Evolutionary conservation across 1,140 invertebrate genomes (phyloP).

Genomic region (Fopius arisanus): DNA sequence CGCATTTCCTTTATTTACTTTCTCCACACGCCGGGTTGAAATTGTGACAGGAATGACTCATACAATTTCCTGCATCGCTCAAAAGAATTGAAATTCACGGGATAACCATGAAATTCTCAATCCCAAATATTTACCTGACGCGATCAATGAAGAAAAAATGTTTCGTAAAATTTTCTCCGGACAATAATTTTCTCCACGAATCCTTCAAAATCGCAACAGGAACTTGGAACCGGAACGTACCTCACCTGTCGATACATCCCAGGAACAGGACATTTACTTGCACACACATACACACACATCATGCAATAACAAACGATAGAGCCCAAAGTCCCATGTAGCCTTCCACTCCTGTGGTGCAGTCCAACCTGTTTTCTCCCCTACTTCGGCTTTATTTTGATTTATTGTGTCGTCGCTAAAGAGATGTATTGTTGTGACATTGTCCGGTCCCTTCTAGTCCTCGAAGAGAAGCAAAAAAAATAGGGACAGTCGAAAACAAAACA

Average conservation of each 20-base stretch:
- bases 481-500: conserved; percentile 23
- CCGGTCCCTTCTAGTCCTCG: conserved; percentile 31
- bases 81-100: background rate
- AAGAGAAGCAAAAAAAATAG: conserved; percentile 15
- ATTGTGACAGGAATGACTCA: too few relatives aligned
- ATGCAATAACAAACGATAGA: conserved; percentile 10
- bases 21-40: too few relatives aligned
- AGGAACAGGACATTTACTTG: conserved; percentile 13
- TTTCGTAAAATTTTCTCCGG: too few relatives aligned
- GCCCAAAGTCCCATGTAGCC: conserved; percentile 7
- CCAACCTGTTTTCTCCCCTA: conserved; percentile 55
- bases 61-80: background rate
- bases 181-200: too few relatives aligned
- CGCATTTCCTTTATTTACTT: too few relatives aligned
- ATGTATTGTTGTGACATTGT: conserved; percentile 59
- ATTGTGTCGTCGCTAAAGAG: conserved; percentile 59
- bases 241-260: conserved; percentile 21
- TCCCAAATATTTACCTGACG: too few relatives aligned
- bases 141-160: too few relatives aligned
- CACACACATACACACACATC: background rate
- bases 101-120: too few relatives aligned
- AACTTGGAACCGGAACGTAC: background rate
- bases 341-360: conserved; percentile 2
- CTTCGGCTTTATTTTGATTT: conserved; percentile 57
- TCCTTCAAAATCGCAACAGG: too few relatives aligned